phyloP scores from a whole-genome alignment of 2,797 vertebrate species.

The Hypotaenidia okinawae region DNA sequence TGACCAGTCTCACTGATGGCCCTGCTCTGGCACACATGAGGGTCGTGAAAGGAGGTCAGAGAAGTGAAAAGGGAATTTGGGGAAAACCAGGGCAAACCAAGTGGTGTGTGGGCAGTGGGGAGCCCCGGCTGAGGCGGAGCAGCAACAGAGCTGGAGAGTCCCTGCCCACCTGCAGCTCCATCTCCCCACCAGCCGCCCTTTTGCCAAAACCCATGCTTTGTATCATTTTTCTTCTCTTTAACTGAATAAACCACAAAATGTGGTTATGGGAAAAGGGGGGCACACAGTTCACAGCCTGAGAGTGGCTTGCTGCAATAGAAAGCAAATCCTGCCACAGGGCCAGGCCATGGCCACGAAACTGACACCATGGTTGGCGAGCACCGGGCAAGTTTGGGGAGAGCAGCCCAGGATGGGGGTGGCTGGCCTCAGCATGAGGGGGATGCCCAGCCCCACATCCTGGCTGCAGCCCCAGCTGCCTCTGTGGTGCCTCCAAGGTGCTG shows the following conservation, averaged over 20 bases:
- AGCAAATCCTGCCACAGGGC: background rate
- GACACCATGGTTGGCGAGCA: background rate
- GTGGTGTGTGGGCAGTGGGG: rapidly evolving
- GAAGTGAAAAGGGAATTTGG: background rate
- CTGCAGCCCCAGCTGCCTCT: background rate
- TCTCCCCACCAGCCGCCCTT: background rate
- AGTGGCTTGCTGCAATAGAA: background rate
- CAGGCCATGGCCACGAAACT: rapidly evolving
- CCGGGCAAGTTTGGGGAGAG: background rate
- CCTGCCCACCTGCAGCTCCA: background rate
- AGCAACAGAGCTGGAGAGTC: background rate
- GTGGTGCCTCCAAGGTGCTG: background rate
- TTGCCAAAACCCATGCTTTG: background rate
- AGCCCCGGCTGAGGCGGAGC: background rate
- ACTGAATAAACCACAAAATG: background rate
- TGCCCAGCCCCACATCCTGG: background rate
- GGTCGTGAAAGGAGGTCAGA: background rate
- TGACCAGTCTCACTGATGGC: rapidly evolving
- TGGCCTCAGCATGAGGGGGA: rapidly evolving
- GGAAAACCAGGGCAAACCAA: background rate
- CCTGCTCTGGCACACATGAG: background rate
- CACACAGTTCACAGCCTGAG: rapidly evolving
- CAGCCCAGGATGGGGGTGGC: background rate
- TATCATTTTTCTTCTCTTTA: background rate
- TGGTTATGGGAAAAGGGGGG: background rate